Evolutionary conservation across 2,797 vertebrate species (phyloP).

Genomic region (Platalea minor): DNA sequence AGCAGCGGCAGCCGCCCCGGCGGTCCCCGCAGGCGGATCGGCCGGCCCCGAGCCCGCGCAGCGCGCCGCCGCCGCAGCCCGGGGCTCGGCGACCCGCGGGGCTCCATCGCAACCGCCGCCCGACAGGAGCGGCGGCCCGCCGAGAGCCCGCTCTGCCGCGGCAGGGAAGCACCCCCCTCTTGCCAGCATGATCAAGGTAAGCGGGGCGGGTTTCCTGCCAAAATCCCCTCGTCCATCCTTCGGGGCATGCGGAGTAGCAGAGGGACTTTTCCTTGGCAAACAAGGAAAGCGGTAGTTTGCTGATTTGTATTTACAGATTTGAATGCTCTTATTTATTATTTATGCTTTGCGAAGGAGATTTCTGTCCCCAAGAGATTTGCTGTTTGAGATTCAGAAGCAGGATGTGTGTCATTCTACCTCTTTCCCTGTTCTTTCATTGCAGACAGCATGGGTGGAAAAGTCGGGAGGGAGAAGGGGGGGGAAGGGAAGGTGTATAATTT

Average conservation of each 20-base stretch:
- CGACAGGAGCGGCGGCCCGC: background rate
- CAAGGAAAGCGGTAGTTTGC: background rate
- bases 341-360: background rate
- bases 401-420: background rate
- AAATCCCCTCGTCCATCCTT: background rate
- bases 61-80: background rate
- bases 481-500: background rate
- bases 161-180: background rate
- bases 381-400: background rate
- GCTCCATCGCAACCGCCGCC: background rate
- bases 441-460: background rate
- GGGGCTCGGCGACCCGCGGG: background rate
- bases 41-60: background rate
- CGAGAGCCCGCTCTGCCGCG: background rate
- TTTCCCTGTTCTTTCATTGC: background rate
- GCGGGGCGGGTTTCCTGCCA: background rate
- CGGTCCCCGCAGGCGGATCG: background rate
- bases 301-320: background rate
- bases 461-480: background rate
- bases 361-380: background rate
- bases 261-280: background rate
- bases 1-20: background rate
- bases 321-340: background rate
- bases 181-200: constrained; percentile 47
- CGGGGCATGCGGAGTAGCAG: background rate